Evolutionary conservation across 2,888 invertebrate genomes (phyloP), one percentile per base, ranked within the genome.

Genomic region (Bursaphelenchus okinawaensis): DNA sequence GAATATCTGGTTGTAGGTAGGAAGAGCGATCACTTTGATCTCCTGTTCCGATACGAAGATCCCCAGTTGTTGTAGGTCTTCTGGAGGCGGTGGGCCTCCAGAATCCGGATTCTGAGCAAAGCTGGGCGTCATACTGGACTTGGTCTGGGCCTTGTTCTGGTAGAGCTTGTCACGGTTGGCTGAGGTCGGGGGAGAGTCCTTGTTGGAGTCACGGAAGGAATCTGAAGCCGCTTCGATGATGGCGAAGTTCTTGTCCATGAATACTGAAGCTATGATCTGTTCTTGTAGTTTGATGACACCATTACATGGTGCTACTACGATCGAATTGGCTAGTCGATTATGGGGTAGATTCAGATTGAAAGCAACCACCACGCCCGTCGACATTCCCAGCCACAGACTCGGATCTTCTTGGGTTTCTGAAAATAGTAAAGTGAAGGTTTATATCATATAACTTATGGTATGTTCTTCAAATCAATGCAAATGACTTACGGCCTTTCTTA

Each of bases 381-480:
- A 93, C 76, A 95, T 96, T 80, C 98, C 96, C 80, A 96, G 90
- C 96, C 96, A 98, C 74, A 98, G 86, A 78, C 93, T 93, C 75
- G 96, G 93, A 12, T 70, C 68, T 83, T 90, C 91, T 87, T 77
- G 76, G 12, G 74, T 31, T 27, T 72, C 79, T 80, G 60, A 56
- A 76, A 62, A n/a, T n/a, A n/a, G n/a, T n/a, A n/a, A n/a, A n/a
- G n/a, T n/a, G n/a, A 7, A 58, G 12, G 22, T 7, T 26, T 67
- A 22, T 7, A 28, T 67, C 29, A 23, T 12, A 20, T 24, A 22
- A 51, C 24, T 7, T 16, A 20, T 3, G 19, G 22, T 6, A 12
- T 56, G 8, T 8, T 19, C 8, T 29, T 7, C 24, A 56, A 16
- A 16, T 40, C 40, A 16, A 16, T 54, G 55, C n/a, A n/a, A n/a